Evolutionary conservation across 2,888 invertebrate species (phyloP).

Genomic region (Agrenia bidenticulata): DNA sequence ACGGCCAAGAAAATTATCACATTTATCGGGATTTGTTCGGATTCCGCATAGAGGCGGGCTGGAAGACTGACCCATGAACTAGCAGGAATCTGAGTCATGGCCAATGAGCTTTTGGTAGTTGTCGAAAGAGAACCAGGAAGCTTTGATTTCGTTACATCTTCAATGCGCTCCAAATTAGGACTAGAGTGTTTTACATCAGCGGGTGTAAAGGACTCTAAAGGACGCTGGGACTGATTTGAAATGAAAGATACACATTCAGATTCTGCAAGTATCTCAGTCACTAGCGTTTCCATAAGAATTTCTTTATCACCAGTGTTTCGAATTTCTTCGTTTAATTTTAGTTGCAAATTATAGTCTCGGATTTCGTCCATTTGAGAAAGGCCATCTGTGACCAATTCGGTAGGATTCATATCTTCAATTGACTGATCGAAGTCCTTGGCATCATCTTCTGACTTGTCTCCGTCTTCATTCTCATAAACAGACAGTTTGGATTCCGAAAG

Average conservation of each 20-base stretch:
- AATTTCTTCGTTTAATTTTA: background rate
- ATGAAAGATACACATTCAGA: no score
- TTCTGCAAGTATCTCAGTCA: background rate
- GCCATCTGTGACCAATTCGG: background rate
- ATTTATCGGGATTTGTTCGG: constrained; percentile 5
- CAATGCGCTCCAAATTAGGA: no score
- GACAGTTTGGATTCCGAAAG: constrained; percentile 29
- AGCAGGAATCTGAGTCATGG: constrained; percentile 13
- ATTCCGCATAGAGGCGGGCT: constrained; percentile 18
- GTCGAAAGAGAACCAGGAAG: no score
- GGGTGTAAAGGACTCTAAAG: no score
- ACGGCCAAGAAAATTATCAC: constrained; percentile 13
- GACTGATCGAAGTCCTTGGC: background rate
- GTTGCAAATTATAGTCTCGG: constrained; percentile 5
- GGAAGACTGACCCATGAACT: constrained; percentile 26
- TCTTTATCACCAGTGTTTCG: background rate
- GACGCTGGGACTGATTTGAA: no score
- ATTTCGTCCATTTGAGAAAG: constrained; percentile 7
- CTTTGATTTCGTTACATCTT: no score
- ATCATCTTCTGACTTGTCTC: constrained; percentile 6
- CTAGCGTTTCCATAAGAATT: background rate
- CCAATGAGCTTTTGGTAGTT: no score
- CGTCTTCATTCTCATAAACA: constrained; percentile 17
- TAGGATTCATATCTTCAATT: background rate
- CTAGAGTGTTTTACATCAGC: no score